phyloP scores from a whole-genome alignment of 2,113 vertebrate genomes.

The Campylomormyrus numenius region DNA sequence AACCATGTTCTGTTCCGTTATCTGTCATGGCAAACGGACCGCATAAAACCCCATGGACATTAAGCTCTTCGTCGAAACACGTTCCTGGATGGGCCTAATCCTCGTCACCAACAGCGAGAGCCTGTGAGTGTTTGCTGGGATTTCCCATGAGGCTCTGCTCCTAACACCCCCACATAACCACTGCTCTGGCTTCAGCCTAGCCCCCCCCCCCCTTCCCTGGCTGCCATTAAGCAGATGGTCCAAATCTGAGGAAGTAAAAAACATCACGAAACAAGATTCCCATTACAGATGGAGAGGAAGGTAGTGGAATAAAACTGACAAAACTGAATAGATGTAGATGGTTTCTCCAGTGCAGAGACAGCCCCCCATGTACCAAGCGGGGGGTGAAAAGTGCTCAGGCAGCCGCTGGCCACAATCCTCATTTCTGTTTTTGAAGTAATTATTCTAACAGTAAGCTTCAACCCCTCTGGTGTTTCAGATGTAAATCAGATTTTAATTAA shows the following conservation, averaged over 20 bases:
- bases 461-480: conserved; percentile 2
- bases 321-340: background rate
- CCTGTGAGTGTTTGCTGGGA: background rate
- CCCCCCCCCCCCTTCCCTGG: background rate
- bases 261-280: background rate
- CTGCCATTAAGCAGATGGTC: background rate
- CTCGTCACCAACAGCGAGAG: background rate
- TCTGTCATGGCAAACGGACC: background rate
- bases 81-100: background rate
- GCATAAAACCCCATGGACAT: background rate
- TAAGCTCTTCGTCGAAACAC: background rate
- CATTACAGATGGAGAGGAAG: background rate
- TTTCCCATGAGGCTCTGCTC: background rate
- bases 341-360: background rate
- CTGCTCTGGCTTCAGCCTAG: background rate
- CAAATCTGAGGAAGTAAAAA: background rate
- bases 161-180: background rate
- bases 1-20: background rate
- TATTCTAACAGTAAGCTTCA: background rate
- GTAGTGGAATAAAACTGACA: background rate
- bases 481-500: conserved; percentile 5
- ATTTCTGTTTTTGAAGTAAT: background rate
- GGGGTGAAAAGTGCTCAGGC: background rate
- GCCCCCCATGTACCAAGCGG: background rate
- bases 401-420: background rate